Evolutionary conservation across 2,797 vertebrate genomes (phyloP), one percentile per base, ranked within the genome.

Genomic region (Crenichthys baileyi): DNA sequence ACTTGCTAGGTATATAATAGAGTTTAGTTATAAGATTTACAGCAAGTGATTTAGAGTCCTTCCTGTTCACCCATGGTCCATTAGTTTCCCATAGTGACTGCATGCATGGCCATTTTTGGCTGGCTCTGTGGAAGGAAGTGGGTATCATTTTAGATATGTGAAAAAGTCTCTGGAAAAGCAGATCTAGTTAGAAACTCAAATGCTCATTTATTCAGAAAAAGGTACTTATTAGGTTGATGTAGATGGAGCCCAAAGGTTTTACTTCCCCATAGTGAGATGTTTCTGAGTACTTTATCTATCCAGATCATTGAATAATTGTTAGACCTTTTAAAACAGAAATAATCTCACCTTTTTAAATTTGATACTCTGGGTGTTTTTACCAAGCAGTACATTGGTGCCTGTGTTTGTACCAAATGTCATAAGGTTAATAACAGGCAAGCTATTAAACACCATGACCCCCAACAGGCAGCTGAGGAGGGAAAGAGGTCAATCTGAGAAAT

Each of bases 41-140:
- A 72, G 83, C 70, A 51, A 60, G 56, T 65, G 83, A 78, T 92
- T 78, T 81, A 78, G 36, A 90, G 89, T 88, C 83, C 80, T 84
- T 93, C 91, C 86, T 84, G 88, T 79, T 89, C 76, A 80, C 75
- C 90, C 80, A 94, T 94, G 94, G 93, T 95, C 87, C 51, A 71
- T 90, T 83, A 72, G 71, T 88, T 93, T 94, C 93, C 85, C 94
- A 94, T 86, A 85, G 65, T 79, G 68, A 74, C 80, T 75, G 72
- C 75, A 79, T 75, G 86, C 83, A 91, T 90, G 80, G 83, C 88
- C 91, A 90, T 94, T 94, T 93, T 90, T 87, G 80, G 75, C 78
- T 24, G 61, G 81, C 65, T 95, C 91, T 94, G 94, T 94, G 85
- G 90, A 82, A 94, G 94, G 94, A 95, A 94, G 86, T 94, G 91